Conservation (phyloP, 2,113 vertebrate genomes). For the Myotis yumanensis region DNA sequence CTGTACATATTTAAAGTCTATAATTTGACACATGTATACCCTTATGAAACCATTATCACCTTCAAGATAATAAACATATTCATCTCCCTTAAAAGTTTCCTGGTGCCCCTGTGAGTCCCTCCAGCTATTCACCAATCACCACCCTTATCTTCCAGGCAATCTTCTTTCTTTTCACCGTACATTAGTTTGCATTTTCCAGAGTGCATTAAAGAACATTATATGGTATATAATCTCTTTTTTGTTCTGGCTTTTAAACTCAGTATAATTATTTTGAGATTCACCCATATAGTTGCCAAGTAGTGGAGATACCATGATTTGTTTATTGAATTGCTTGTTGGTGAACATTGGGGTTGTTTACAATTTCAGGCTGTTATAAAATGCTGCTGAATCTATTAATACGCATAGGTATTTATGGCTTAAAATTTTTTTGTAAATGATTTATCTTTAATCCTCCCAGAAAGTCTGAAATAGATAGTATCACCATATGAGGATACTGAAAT, state of each 20-base stretch:
- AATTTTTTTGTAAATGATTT: background rate
- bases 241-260: background rate
- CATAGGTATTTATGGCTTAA: background rate
- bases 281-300: background rate
- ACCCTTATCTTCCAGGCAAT: background rate
- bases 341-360: background rate
- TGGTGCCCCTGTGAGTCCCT: background rate
- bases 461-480: background rate
- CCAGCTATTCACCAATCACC: background rate
- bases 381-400: background rate
- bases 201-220: background rate
- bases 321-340: background rate
- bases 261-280: background rate
- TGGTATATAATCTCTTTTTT: background rate
- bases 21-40: background rate
- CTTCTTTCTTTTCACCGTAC: background rate
- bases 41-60: background rate
- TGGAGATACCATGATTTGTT: background rate
- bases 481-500: background rate
- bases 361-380: background rate
- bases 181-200: conserved; percentile 1
- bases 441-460: background rate
- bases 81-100: background rate
- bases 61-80: background rate
- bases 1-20: background rate